Percentiles rank a stretch among this genome's conserved stretches.
phyloP scores from a whole-genome alignment of 2,888 invertebrate genomes.

The Ochropleura plecta region DNA sequence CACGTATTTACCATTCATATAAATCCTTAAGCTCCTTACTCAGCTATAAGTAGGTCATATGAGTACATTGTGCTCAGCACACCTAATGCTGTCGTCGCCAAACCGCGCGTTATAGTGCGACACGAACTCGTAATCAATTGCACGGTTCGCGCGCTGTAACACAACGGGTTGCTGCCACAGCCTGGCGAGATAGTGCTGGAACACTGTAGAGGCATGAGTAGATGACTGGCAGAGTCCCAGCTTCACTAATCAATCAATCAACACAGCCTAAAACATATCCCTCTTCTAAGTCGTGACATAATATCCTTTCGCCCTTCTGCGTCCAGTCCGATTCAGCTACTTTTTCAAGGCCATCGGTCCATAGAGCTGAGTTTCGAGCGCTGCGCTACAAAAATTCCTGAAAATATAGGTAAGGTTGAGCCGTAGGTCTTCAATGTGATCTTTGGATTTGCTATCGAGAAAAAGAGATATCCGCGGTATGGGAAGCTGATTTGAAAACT shows the following conservation, averaged over 20 bases:
- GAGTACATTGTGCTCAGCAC: slow-evolving; percentile 17
- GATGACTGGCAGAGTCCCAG: background rate
- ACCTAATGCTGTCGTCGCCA: slow-evolving; percentile 40
- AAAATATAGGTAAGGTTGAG: background rate
- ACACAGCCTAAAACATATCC: background rate
- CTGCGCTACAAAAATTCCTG: background rate
- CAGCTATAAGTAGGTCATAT: slow-evolving; percentile 21
- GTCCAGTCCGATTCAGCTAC: background rate
- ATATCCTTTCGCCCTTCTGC: background rate
- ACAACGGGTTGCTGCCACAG: slow-evolving; percentile 40
- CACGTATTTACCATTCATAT: slow-evolving; percentile 41
- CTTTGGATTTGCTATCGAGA: background rate
- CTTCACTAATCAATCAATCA: background rate
- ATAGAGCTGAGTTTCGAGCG: background rate
- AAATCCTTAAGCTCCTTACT: slow-evolving; percentile 45
- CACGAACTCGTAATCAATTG: slow-evolving; percentile 57
- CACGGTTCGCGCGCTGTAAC: slow-evolving; percentile 19
- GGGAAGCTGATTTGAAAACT: background rate
- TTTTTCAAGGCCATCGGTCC: background rate
- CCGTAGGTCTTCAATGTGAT: background rate
- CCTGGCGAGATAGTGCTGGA: slow-evolving; percentile 1
- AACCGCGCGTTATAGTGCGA: slow-evolving; percentile 25
- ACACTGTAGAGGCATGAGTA: slow-evolving; percentile 11
- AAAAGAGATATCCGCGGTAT: background rate
- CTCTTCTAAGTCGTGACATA: background rate